These are phyloP conservation scores for Acanthoscelides obtectus DNA, from an alignment of 2,888 invertebrate genomes.

Conservation along the genomic window DNA sequence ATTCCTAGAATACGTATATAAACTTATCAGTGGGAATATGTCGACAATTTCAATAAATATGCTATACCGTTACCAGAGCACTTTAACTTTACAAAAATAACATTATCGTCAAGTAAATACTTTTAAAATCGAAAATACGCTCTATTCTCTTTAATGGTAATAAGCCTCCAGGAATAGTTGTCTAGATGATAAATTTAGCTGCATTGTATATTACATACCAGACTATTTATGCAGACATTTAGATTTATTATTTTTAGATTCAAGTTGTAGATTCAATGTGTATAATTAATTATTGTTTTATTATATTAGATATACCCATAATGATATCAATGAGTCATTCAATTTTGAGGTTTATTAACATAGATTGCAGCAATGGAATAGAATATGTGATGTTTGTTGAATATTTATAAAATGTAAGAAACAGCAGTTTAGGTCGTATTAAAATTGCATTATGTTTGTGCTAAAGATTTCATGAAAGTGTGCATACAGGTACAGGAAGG, in stretches of 20 bases:
- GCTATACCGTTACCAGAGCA: background rate
- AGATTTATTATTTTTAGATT: background rate
- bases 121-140: background rate
- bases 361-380: too few species aligned
- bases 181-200: background rate
- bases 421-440: too few species aligned
- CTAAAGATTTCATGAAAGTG: too few species aligned
- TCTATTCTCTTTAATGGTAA: background rate
- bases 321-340: background rate
- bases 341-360: background rate
- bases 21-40: background rate
- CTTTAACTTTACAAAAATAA: background rate
- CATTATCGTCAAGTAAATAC: background rate
- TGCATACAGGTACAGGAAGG: too few species aligned
- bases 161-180: background rate
- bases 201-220: background rate
- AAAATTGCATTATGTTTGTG: too few species aligned
- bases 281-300: background rate
- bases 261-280: background rate
- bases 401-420: too few species aligned
- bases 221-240: background rate
- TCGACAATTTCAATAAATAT: background rate
- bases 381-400: too few species aligned
- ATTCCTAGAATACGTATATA: background rate
- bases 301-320: background rate